Evolutionary conservation across 1,140 invertebrate genomes (phyloP).

Genomic region (Neodiprion pinetum): DNA sequence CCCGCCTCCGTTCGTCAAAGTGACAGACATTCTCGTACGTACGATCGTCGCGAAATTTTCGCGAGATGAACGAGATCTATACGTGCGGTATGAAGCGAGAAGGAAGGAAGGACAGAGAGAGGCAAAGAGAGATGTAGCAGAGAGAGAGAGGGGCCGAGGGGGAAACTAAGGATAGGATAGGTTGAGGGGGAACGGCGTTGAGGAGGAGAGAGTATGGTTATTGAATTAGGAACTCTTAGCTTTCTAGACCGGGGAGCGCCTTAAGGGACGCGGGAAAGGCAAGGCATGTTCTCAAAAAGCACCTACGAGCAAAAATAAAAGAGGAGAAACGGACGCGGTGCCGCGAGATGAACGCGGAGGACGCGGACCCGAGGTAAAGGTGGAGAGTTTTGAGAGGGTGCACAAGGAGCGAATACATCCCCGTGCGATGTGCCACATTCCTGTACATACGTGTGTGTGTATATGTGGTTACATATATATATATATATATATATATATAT

Average conservation of each 20-base stretch:
- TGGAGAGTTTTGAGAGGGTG: no score
- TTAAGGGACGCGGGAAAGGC: slow-evolving; percentile 47
- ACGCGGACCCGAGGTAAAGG: no score
- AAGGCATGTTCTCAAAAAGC: slow-evolving; percentile 55
- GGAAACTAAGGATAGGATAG: no score
- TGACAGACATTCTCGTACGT: slow-evolving; percentile 37
- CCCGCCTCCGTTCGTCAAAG: slow-evolving; percentile 32
- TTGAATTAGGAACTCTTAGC: slow-evolving; percentile 63
- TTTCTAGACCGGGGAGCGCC: slow-evolving; percentile 57
- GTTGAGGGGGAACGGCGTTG: no score
- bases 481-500: no score
- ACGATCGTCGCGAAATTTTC: slow-evolving; percentile 30
- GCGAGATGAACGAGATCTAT: not conserved
- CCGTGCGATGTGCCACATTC: no score
- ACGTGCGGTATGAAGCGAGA: no score
- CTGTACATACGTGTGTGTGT: no score
- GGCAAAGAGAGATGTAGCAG: not conserved
- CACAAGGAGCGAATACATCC: no score
- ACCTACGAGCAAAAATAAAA: slow-evolving; percentile 31
- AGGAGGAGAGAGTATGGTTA: slow-evolving; percentile 49
- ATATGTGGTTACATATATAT: no score
- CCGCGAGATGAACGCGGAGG: no score
- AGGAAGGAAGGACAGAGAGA: slow-evolving; percentile 1
- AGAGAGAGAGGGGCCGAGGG: no score
- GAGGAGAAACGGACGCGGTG: not conserved